Conservation (phyloP, 2,888 invertebrate genomes). For the Cylindroiulus punctatus region DNA sequence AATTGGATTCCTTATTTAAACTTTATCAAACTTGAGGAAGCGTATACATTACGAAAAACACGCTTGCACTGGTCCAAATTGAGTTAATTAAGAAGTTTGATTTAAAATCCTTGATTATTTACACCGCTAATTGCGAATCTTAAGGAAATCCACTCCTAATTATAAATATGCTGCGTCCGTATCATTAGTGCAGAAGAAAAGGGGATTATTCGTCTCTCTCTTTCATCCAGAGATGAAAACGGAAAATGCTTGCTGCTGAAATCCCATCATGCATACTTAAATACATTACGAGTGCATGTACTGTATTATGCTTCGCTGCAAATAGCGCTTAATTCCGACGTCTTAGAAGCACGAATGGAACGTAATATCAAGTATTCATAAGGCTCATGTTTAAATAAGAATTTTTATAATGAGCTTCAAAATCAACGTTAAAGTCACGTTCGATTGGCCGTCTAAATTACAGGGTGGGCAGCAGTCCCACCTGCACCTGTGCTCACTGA, state of each 20-base stretch:
- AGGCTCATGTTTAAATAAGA: background rate
- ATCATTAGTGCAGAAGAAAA: slow-evolving; percentile 34
- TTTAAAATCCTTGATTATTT: slow-evolving; percentile 16
- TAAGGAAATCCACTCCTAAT: slow-evolving; percentile 29
- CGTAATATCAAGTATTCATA: slow-evolving; percentile 28
- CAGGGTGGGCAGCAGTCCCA: no score
- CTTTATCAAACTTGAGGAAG: background rate
- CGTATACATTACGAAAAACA: background rate
- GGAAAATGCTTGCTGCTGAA: background rate
- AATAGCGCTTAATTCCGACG: slow-evolving; percentile 12
- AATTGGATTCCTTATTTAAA: background rate
- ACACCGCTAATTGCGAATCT: background rate
- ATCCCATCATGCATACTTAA: slow-evolving; percentile 22
- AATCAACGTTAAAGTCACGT: background rate
- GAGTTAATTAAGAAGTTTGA: slow-evolving; percentile 24
- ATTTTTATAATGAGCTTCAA: background rate
- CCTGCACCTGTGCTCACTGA: no score
- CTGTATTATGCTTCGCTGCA: slow-evolving; percentile 5
- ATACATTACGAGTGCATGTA: background rate
- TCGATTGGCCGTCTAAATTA: no score
- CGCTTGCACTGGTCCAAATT: background rate
- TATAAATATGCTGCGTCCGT: background rate
- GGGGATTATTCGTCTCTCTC: slow-evolving; percentile 7
- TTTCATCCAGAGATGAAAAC: background rate
- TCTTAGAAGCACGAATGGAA: background rate